Evolutionary conservation across 2,888 invertebrate genomes (phyloP).

Genomic region (Tryphoninae sp.): DNA sequence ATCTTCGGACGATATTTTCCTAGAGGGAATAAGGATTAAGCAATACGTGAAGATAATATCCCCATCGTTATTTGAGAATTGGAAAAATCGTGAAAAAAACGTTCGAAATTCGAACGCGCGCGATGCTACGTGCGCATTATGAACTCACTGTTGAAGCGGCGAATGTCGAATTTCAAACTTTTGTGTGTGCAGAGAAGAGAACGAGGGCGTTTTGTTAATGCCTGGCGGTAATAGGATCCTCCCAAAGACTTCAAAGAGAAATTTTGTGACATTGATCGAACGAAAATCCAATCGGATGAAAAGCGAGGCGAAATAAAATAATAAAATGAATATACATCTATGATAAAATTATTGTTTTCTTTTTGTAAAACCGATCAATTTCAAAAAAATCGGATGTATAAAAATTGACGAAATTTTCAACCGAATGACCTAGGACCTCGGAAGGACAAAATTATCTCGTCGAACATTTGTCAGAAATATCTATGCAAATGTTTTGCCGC

Average conservation of each 20-base stretch:
- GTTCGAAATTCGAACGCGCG: neutral
- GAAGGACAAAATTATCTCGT: no score
- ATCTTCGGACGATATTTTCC: no score
- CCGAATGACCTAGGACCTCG: no score
- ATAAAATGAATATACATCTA: slow-evolving; percentile 16
- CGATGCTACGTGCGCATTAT: neutral
- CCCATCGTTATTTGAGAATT: slow-evolving; percentile 8
- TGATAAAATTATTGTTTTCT: no score
- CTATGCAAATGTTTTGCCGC: no score
- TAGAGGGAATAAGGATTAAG: no score
- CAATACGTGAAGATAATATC: neutral
- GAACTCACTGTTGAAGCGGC: neutral
- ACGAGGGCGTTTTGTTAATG: neutral
- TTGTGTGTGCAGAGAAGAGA: neutral
- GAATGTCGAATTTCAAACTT: slow-evolving; percentile 3
- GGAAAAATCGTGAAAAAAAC: slow-evolving; percentile 12
- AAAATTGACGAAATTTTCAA: no score
- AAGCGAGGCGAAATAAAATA: slow-evolving; percentile 18
- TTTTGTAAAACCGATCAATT: no score
- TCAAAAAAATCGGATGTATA: neutral
- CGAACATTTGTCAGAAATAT: no score
- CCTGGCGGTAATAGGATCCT: slow-evolving; percentile 3
- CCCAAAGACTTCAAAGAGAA: slow-evolving; percentile 28
- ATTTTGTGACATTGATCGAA: slow-evolving; percentile 13
- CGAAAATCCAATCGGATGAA: neutral